These are phyloP conservation scores for Tetheella fluctuosa DNA, from an alignment of 2,888 invertebrate genomes.

Conservation along the genomic window DNA sequence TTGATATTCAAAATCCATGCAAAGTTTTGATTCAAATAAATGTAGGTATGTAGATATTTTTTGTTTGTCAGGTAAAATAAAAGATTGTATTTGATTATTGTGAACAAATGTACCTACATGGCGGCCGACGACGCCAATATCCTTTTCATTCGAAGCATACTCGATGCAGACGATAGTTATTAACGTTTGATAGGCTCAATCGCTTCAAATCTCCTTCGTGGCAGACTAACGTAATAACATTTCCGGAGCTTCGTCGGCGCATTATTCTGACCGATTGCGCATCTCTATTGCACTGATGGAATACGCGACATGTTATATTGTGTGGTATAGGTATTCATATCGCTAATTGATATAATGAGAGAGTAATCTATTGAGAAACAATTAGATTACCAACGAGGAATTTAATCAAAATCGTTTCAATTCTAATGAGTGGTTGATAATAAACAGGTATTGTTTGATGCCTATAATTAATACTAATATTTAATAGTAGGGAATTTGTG, in stretches of 20 bases:
- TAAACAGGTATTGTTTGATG: background rate
- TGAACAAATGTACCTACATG: background rate
- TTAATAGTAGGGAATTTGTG: no score
- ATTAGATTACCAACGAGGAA: conserved; percentile 23
- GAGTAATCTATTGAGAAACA: conserved; percentile 38
- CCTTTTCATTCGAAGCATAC: conserved; percentile 13
- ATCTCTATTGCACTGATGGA: conserved; percentile 54
- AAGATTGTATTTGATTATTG: no score
- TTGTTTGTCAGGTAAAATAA: no score
- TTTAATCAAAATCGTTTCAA: background rate
- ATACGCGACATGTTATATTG: conserved; percentile 10
- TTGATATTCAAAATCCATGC: background rate
- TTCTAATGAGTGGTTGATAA: background rate
- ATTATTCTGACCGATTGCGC: conserved; percentile 74
- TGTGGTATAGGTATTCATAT: conserved; percentile 31
- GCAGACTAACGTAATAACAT: conserved; percentile 55
- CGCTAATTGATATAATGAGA: conserved; percentile 27
- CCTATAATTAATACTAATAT: background rate
- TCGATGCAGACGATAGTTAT: conserved; percentile 8
- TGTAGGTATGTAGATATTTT: no score
- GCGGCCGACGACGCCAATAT: conserved; percentile 1
- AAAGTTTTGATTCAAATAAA: background rate
- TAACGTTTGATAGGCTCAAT: conserved; percentile 17
- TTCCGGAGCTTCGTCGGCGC: conserved; percentile 48
- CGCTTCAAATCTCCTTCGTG: conserved; percentile 44